Base-by-base conservation (phyloP, 2,113 vertebrate genomes). In the Lycocorax pyrrhopterus region DNA sequence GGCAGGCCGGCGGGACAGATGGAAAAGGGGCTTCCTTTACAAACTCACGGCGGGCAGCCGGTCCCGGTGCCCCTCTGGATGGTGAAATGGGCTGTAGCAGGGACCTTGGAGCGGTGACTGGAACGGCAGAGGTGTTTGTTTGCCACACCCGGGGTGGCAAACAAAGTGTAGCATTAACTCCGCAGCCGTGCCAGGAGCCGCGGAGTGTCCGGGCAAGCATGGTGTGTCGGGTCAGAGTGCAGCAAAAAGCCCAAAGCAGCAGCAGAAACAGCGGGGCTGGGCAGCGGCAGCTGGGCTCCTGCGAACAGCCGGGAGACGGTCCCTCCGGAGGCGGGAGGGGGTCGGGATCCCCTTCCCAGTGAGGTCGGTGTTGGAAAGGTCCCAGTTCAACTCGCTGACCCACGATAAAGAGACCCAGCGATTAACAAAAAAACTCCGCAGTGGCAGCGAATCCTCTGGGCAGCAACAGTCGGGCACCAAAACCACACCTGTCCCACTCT, bases 341-440 rank as follows among this genome's bases (percentile, higher is more conserved):
- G 7, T 13, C 9, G 1, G 16, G 26, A 16, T 26, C 13, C 41
- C 63, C 21, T 10, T 30, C 27, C 51, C 51, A 8, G 12, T 1
- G 21, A 20, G 41, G 16, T 4, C 6, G 10, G 21, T 10, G n/a
- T 18, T 12, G 52, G 6, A 18, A 33, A 49, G 53, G 43, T 4
- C n/a, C n/a, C 63, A 17, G 64, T 30, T 13, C 17, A 47, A 5
- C 29, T 21, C 1, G 11, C n/a, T 39, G 29, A n/a, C 29, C 29
- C 29, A 11, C 4, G 22, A 7, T 10, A 33, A 47, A 10, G 52
- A 49, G 8, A 39, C 0, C 3, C 17, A 37, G 29, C 2, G 43
- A 58, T 18, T 4, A 33, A 39, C 22, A 58, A 10, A 20, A 37
- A 1, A 16, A 13, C 17, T 26, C 25, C 16, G 23, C 46, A 63